Evolutionary conservation across 2,113 vertebrate genomes (phyloP), one percentile per base, ranked within the genome.

Genomic region (Phylloscopus whistleri): DNA sequence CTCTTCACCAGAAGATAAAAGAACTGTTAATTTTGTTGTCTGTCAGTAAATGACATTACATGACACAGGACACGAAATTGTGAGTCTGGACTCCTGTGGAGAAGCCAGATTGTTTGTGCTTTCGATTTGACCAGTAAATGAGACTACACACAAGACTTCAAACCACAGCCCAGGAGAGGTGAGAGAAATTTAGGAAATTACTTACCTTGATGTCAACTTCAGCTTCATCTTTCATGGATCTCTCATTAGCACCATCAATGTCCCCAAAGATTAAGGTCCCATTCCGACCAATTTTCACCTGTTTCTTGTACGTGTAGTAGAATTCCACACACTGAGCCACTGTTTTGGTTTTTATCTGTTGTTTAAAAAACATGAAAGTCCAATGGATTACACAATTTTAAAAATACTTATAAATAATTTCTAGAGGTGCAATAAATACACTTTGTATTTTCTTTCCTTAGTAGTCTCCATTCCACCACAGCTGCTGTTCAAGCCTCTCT

Each of bases 251-350:
- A 13, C 84, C 94, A 78, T 99, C 99, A 46, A 98, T 94, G 80
- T 99, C 99, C 11, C 99, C 99, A 7, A 99, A 99, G 49, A 98
- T 96, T n/a, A 99, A 98, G 12, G 98, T 98, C 64, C 99, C 99
- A 6, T 98, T 99, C 82, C 98, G 99, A 90, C 99, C 99, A 13
- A 99, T 98, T 96, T 99, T 99, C 91, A 99, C 99, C 60, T 99
- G 99, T 84, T 99, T 99, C 97, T 99, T 99, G 90, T 99, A 99
- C 2, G 99, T 99, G 95, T 99, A 99, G 97, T 99, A 99, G 96
- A 99, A 99, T 97, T 99, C 99, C 88, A 99, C 99, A 46, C 99
- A 99, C 96, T 99, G 99, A 28, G 99, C 98, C 97, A 99, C 99
- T 0, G 99, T 98, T 98, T 99, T 99, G 46, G 99, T 99, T 97